Evolutionary conservation across 2,888 invertebrate species (phyloP), one percentile per base, ranked within the genome.

Genomic region (Athetis lepigone): DNA sequence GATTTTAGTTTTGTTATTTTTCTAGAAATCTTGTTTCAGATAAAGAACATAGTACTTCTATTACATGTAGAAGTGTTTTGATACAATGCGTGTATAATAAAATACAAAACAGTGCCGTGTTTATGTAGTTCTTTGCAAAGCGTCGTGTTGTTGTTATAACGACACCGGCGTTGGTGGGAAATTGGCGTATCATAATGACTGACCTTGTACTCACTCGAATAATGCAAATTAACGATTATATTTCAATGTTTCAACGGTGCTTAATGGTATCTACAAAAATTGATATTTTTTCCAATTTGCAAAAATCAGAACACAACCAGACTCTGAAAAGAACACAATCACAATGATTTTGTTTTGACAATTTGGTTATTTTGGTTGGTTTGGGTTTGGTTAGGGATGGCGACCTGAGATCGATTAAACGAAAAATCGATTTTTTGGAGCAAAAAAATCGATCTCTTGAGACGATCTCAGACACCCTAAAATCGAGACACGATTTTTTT

Each of bases 131-230:
- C 36, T 37, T 54, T 58, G 36, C 13, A 18, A 13, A 46, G 37
- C 25, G 16, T 46, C 40, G 9, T 18, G 5, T 25, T 64, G 27
- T 54, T 47, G 40, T 39, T 40, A 19, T 23, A 46, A 9, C 21
- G 33, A 55, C 9, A 56, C 63, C 63, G 51, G 75, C 4, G 13
- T 25, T 43, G n/a, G 18, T 29, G 27, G 19, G 19, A 43, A 58
- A 42, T 19, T 39, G 2, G 6, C 1, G 11, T 25, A 21, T 29
- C 39, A n/a, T n/a, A n/a, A n/a, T 36, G 11, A 69, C 40, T 47
- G 2, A 70, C 70, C 70, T 55, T 55, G 25, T 11, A 5, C 16
- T 46, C 16, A 13, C 27, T 37, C 0, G 23, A n/a, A 11, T 25
- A 25, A 39, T 51, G n/a, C 8, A 33, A 7, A 8, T 25, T 16